A percentile compares a stretch with the other conserved stretches of the same genome.
Evolutionary conservation across 2,113 vertebrate species (phyloP).

Genomic region (Sclerurus mexicanus): DNA sequence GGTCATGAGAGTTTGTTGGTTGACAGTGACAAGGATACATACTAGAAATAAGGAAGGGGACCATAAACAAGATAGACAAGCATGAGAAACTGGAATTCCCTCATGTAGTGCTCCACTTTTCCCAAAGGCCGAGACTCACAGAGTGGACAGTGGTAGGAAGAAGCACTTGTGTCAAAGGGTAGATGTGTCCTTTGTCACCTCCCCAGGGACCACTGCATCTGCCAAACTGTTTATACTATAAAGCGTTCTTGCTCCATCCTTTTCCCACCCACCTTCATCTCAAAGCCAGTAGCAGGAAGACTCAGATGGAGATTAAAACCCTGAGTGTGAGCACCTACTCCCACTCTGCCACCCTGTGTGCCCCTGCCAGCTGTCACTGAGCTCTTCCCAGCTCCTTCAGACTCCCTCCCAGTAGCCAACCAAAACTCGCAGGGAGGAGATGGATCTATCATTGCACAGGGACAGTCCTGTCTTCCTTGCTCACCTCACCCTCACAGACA

Average conservation of each 20-base stretch:
- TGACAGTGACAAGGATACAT: neutral
- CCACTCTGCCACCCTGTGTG: neutral
- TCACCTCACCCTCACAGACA: neutral
- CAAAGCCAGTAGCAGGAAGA: neutral
- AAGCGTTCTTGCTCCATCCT: neutral
- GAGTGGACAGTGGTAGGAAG: neutral
- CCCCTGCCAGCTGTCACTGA: neutral
- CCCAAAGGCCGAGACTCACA: neutral
- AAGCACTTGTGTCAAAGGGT: neutral
- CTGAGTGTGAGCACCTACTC: neutral
- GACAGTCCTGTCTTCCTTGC: neutral
- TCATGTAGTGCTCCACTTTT: neutral
- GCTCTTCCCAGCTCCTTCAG: neutral
- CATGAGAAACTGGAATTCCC: accelerated
- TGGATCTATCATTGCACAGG: neutral
- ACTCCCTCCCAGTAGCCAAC: neutral
- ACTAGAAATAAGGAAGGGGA: neutral
- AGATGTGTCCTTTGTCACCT: neutral
- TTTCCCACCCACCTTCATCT: neutral
- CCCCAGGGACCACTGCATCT: neutral
- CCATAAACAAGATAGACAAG: neutral
- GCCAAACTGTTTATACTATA: neutral
- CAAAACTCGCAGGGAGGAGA: neutral
- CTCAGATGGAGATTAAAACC: neutral
- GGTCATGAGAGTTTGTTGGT: neutral